Base-by-base conservation (phyloP, 1,140 invertebrate genomes). In the Odontomachus brunneus region DNA sequence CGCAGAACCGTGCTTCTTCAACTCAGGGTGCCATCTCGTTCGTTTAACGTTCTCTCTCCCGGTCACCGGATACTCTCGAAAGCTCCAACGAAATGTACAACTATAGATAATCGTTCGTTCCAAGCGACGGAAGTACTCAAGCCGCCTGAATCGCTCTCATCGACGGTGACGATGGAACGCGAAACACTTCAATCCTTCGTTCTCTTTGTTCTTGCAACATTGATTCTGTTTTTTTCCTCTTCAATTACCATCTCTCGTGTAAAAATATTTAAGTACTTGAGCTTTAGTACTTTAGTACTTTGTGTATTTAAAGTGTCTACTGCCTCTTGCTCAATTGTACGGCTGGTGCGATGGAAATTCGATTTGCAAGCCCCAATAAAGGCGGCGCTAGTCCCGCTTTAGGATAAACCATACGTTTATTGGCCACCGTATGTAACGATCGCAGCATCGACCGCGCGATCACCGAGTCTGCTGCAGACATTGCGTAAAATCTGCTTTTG, bases 11-110 rank as follows among this genome's bases (percentile, higher is more conserved):
- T 92, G 90, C 89, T 93, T 92, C 92, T 92, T 92, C 91, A 83
- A 91, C 88, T 92, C 91, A 92, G 90, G 89, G 92, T 93, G 92
- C 92, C 92, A 93, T 92, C 89, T 84, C 88, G 67, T 84, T 63
- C 53, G 53, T 78, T 82, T 75, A 57, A 60, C 60, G 73, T 88
- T 62, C 57, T n/a, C 86, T 63, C 53, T 62, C 19, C 53, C 57
- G 55, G 14, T 24, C 49, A 44, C 24, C 49, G 29, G 63, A 84
- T 81, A 84, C 76, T 62, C 57, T n/a, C n/a, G n/a, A 80, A 53
- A 74, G 14, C n/a, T 75, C 44, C 44, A 60, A 83, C 11, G 59
- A n/a, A n/a, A n/a, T n/a, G 9, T 44, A 44, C 9, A 49, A 29
- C 14, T 63, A n/a, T n/a, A 63, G 57, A 60, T 55, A 12, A 72